Conservation (phyloP, 2,113 vertebrate genomes). For the Neodon shergylaensis region DNA sequence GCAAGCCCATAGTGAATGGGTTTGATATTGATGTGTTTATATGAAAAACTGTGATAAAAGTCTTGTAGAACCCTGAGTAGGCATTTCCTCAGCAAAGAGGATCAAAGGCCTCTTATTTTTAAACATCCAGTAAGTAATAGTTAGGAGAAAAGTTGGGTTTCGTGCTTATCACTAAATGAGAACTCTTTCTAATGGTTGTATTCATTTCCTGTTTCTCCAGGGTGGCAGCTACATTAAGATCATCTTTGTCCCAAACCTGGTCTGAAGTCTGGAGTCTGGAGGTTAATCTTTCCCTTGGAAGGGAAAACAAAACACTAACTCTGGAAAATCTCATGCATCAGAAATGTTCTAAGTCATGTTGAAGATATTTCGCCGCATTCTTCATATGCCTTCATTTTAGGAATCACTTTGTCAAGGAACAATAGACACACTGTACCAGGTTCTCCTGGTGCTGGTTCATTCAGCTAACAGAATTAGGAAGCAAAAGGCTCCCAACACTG, state of each 20-base stretch:
- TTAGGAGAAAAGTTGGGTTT: neutral
- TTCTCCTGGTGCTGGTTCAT: conserved; percentile 16
- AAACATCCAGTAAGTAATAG: neutral
- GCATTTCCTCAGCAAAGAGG: neutral
- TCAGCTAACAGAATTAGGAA: conserved; percentile 54
- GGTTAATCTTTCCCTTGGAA: neutral
- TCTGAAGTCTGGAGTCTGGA: neutral
- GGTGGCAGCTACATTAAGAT: neutral
- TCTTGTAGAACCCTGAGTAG: neutral
- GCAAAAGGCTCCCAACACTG: conserved; percentile 38
- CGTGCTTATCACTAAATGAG: neutral
- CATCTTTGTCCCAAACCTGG: neutral
- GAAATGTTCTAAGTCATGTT: conserved; percentile 66
- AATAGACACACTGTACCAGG: conserved; percentile 60
- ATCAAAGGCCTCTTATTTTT: neutral
- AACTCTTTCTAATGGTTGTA: neutral
- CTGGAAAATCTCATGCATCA: neutral
- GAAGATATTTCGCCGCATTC: conserved; percentile 65
- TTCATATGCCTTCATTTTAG: conserved; percentile 59
- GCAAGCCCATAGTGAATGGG: no score
- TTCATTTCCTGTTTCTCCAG: neutral
- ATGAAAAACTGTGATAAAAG: neutral
- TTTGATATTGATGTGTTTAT: neutral
- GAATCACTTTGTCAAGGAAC: neutral
- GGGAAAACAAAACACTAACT: neutral